phyloP scores from a whole-genome alignment of 2,888 invertebrate genomes.

The Synanthedon andrenaeformis region DNA sequence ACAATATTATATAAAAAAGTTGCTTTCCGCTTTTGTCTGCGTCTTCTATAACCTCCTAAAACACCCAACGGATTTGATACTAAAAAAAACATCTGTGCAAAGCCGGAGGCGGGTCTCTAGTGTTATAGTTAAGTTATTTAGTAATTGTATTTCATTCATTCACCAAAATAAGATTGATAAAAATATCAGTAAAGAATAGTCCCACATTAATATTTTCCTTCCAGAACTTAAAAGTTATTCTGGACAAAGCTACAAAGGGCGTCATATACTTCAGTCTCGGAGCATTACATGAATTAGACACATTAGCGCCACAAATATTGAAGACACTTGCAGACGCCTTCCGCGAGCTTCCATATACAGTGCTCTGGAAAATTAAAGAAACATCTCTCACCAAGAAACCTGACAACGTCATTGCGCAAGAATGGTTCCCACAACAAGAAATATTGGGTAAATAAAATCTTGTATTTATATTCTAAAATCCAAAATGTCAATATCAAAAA shows the following conservation, averaged over 20 bases:
- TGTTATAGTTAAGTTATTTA: too few relatives aligned
- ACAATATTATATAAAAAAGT: not conserved
- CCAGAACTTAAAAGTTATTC: constrained; percentile 35
- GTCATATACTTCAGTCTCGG: constrained; percentile 65
- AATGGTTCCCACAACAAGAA: constrained; percentile 71
- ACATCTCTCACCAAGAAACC: constrained; percentile 44
- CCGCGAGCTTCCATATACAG: constrained; percentile 52
- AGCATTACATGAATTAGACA: constrained; percentile 53
- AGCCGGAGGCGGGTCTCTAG: too few relatives aligned
- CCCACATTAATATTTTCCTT: constrained; percentile 16
- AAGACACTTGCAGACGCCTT: constrained; percentile 55
- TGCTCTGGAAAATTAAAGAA: constrained; percentile 64
- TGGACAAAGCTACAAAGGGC: constrained; percentile 55
- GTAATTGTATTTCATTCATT: too few relatives aligned
- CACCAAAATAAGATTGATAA: too few relatives aligned
- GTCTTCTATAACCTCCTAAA: too few relatives aligned
- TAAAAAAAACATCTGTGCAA: too few relatives aligned
- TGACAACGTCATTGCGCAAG: constrained; percentile 47
- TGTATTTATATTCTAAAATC: not conserved
- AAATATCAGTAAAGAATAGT: too few relatives aligned
- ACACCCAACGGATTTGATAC: not conserved
- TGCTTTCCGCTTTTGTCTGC: too few relatives aligned
- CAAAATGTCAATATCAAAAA: not conserved
- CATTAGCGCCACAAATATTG: constrained; percentile 40
- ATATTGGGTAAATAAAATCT: constrained; percentile 47